Evolutionary conservation across 1,140 invertebrate species (phyloP).

Genomic region (Tachypleus tridentatus): DNA sequence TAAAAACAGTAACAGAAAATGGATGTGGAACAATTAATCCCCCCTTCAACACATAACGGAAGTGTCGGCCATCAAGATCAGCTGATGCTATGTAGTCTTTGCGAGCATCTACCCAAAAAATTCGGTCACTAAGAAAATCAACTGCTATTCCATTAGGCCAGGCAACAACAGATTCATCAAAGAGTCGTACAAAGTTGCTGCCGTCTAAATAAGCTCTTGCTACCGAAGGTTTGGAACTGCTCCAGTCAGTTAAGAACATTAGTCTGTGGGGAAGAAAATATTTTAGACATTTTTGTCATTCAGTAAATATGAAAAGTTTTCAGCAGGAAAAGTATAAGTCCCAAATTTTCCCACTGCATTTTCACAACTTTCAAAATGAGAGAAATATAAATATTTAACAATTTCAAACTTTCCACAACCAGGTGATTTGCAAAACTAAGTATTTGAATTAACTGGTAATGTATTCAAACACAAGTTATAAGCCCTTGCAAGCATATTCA

Average conservation of each 20-base stretch:
- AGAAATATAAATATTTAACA: no score
- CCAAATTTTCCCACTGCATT: no score
- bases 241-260: conserved; percentile 91
- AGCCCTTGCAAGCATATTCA: no score
- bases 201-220: conserved; percentile 69
- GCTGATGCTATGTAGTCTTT: conserved; percentile 85
- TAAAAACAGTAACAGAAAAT: conserved; percentile 70
- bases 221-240: conserved; percentile 47
- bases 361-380: no score
- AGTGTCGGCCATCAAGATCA: conserved; percentile 73
- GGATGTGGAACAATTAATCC: conserved; percentile 45
- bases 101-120: conserved; percentile 94
- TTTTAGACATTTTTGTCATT: neutral
- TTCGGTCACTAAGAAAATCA: conserved; percentile 63
- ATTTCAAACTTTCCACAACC: no score
- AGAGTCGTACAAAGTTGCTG: conserved; percentile 45
- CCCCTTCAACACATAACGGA: conserved; percentile 50
- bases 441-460: no score
- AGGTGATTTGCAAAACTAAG: no score
- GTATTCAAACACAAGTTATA: no score
- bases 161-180: conserved; percentile 42
- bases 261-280: conserved; percentile 35
- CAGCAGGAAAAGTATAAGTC: no score
- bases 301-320: no score
- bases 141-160: conserved; percentile 96